Conservation (phyloP, 2,888 invertebrate genomes). For the Troides aeacus region DNA sequence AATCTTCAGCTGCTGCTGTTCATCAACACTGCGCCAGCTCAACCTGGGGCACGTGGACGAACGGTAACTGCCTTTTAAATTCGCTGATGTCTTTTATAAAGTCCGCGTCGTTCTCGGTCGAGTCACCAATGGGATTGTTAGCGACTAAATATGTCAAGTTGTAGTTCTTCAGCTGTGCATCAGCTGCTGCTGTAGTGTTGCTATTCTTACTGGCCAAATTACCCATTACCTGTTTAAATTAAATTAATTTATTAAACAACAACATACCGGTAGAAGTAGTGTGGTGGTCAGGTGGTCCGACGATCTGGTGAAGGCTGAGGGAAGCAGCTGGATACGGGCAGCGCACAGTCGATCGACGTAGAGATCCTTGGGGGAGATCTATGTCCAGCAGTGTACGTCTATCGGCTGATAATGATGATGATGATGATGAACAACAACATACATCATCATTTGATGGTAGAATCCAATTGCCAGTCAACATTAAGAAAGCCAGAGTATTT, state of each 20-base stretch:
- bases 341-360: no score
- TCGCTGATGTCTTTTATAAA: constrained; percentile 54
- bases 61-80: constrained; percentile 51
- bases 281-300: no score
- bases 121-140: constrained; percentile 47
- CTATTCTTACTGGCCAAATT: constrained; percentile 46
- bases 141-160: constrained; percentile 52
- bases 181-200: constrained; percentile 33
- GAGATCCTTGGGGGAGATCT: no score
- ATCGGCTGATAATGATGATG: no score
- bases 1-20: neutral
- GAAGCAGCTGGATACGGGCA: no score
- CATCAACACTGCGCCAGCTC: constrained; percentile 56
- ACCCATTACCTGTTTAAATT: constrained; percentile 55
- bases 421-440: no score
- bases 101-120: constrained; percentile 45
- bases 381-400: no score
- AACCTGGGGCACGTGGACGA: constrained; percentile 50
- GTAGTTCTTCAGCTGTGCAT: constrained; percentile 41
- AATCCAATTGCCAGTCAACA: no score
- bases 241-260: neutral
- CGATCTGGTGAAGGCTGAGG: no score
- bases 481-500: no score
- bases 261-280: no score
- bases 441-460: no score